Evolutionary conservation across 2,888 invertebrate species (phyloP), one percentile per base, ranked within the genome.

Genomic region (Acrocyrtus sp.): DNA sequence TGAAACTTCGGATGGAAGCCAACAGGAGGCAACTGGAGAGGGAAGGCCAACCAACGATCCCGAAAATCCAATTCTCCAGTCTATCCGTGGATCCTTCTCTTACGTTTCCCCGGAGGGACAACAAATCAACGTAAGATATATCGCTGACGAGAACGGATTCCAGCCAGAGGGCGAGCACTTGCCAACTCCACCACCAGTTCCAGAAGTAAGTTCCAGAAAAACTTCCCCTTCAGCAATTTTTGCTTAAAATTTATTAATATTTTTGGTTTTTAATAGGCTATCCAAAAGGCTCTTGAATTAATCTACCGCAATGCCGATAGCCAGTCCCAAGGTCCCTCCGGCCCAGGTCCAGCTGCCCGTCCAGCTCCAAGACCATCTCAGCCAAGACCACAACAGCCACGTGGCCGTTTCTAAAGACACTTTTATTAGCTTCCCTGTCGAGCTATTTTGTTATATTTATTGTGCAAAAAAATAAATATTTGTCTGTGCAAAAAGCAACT

Each of bases 231-330:
- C n/a, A n/a, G n/a, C 12, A 50, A 15, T 10, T 47, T 15, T 24
- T 54, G 17, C 8, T 27, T 24, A 24, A 29, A 34, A 34, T 34
- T 34, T 34, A 34, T 12, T 34, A 15, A 17, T 15, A 26, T 8
- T 26, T 15, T 24, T 10, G 10, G 26, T 26, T 51, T 22, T 12
- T 34, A 10, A n/a, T 27, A 72, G 65, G 75, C 54, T 6, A 75
- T 75, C 63, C 75, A 75, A 58, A 75, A 75, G 67, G 61, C 75
- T 27, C 22, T 75, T 43, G 72, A 75, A 56, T 51, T 75, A 48
- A 75, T 72, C 65, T 17, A 24, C 45, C 57, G 60, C 34, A 72
- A 67, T 29, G 72, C 63, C 53, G 69, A 53, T 10, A 22, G 29
- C 8, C n/a, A n/a, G n/a, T n/a, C n/a, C n/a, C n/a, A n/a, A n/a